A percentile compares a stretch with the other conserved stretches of the same genome.
phyloP scores from a whole-genome alignment of 1,140 invertebrate species.

The Venustaconcha ellipsiformis region DNA sequence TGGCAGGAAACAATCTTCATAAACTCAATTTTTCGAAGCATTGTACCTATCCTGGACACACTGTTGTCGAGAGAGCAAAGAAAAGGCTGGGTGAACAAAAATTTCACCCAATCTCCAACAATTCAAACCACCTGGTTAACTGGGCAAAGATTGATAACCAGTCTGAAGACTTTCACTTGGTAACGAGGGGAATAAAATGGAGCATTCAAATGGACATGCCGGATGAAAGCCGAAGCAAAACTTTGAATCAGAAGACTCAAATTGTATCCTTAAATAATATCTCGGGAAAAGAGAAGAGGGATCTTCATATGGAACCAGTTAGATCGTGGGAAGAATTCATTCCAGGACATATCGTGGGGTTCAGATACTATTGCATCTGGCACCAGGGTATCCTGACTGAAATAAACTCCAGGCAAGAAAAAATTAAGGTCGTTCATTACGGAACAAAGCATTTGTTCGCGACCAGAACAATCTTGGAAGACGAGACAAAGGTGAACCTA shows the following conservation, averaged over 20 bases:
- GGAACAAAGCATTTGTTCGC: slow-evolving; percentile 21
- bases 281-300: slow-evolving; percentile 1
- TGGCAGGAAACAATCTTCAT: slow-evolving; percentile 1
- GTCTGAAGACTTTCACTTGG: too few species aligned
- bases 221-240: too few species aligned
- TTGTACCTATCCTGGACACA: slow-evolving; percentile 2
- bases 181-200: too few species aligned
- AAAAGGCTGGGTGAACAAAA: slow-evolving; percentile 11
- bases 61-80: slow-evolving; percentile 18
- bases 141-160: slow-evolving; percentile 21
- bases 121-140: slow-evolving; percentile 11
- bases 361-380: slow-evolving; percentile 9
- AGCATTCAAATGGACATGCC: too few species aligned
- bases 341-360: slow-evolving; percentile 11
- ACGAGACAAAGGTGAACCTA: slow-evolving; percentile 11
- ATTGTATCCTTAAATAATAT: too few species aligned
- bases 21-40: background rate
- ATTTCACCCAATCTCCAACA: slow-evolving; percentile 6
- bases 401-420: slow-evolving; percentile 2
- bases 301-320: slow-evolving; percentile 3
- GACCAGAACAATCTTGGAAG: slow-evolving; percentile 19
- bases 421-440: slow-evolving; percentile 26
- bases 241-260: too few species aligned
- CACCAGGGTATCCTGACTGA: slow-evolving; percentile 25
- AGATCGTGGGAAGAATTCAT: slow-evolving; percentile 16